Evolutionary conservation across 2,113 vertebrate species (phyloP).

Genomic region (Passer montanus): DNA sequence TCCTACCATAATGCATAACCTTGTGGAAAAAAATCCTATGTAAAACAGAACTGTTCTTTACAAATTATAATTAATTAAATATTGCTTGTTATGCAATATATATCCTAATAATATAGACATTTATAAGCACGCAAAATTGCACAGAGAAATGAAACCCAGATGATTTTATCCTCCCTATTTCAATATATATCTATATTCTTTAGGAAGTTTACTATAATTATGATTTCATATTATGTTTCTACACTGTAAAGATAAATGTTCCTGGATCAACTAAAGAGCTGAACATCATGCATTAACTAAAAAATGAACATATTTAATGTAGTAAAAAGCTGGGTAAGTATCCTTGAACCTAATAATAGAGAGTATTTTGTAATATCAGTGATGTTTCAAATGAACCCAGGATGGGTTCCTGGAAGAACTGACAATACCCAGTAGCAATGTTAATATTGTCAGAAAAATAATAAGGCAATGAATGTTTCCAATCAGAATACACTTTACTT

Average conservation of each 20-base stretch:
- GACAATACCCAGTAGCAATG: neutral
- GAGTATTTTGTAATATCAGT: neutral
- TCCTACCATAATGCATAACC: neutral
- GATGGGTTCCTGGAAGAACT: neutral
- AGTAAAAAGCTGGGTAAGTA: neutral
- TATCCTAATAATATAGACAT: neutral
- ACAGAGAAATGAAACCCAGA: neutral
- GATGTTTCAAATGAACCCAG: neutral
- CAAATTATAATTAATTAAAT: neutral
- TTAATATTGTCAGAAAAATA: neutral
- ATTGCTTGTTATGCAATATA: neutral
- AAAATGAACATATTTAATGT: neutral
- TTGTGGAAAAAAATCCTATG: neutral
- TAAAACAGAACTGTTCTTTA: neutral
- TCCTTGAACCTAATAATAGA: neutral
- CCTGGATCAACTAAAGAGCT: neutral
- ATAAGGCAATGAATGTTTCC: neutral
- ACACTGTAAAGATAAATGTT: neutral
- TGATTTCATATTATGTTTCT: neutral
- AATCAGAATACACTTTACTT: neutral
- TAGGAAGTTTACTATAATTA: neutral
- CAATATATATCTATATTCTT: neutral
- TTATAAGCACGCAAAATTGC: neutral
- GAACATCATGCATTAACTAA: neutral
- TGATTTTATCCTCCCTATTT: neutral